Evolutionary conservation across 2,797 vertebrate genomes (phyloP), one percentile per base, ranked within the genome.

Genomic region (Cyclura pinguis): DNA sequence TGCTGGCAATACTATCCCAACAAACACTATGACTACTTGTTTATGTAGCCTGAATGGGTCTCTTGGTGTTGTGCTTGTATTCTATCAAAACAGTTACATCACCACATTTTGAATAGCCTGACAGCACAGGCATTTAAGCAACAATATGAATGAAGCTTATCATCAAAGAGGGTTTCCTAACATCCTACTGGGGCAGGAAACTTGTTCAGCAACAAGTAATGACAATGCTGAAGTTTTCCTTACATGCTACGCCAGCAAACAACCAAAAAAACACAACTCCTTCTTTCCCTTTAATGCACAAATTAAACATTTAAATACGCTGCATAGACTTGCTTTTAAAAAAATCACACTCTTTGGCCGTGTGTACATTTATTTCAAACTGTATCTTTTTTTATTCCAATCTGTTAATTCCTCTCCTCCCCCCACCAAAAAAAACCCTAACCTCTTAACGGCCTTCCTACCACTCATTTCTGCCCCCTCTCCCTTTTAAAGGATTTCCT

Each of bases 101-200:
- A 86, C n/a, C 16, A 62, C 38, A 5, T 62, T 73, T 74, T 47
- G 76, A 90, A 80, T 50, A 81, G 69, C 9, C 59, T 84, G 84
- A 80, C 32, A 76, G 73, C 38, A 76, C 7, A 81, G 50, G 42
- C 62, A 90, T 80, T 16, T 38, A 76, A 73, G 89, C 77, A 52
- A 74, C 83, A 85, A 69, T 80, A 62, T 85, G 87, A 89, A 91
- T 81, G 67, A 74, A 22, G 13, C 87, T 91, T 64, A 86, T 62
- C 84, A 82, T 89, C 78, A 91, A 88, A 89, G 77, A 85, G 87
- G 82, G 27, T 55, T 91, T 86, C 69, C 67, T 64, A 80, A 74
- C 55, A 84, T 73, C 84, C 85, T 87, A 52, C 6, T 6, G 35
- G 81, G 87, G 74, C 89, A 81, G 88, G 85, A 73, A 91, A 38